A percentile compares a stretch with the other conserved stretches of the same genome.
Conservation (phyloP, 2,113 vertebrate genomes). For the Antigone vipio region DNA sequence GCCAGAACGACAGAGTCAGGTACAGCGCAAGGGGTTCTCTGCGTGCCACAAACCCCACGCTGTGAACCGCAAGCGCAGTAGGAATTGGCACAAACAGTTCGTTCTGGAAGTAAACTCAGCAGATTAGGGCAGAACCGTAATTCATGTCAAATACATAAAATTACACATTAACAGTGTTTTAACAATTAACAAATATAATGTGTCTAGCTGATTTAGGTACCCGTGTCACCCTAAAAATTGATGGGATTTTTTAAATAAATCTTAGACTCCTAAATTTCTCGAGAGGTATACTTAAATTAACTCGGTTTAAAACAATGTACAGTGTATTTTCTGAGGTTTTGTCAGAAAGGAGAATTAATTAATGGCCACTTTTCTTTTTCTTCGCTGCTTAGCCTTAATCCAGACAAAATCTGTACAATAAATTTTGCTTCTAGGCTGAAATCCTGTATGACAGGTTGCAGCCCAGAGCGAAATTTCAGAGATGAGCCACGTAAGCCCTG, state of each 20-base stretch:
- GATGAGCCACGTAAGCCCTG: slow-evolving; percentile 20
- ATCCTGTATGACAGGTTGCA: background rate
- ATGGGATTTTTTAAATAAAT: background rate
- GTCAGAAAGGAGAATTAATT: background rate
- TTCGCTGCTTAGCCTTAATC: background rate
- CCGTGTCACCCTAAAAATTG: background rate
- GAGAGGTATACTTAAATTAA: background rate
- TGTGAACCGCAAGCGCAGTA: rapidly evolving
- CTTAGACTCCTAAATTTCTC: background rate
- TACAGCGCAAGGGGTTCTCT: background rate
- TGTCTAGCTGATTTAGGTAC: background rate
- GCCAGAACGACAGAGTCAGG: background rate
- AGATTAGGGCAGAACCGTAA: background rate
- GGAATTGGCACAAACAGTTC: background rate
- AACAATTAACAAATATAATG: background rate
- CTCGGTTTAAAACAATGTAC: background rate
- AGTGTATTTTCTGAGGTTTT: background rate
- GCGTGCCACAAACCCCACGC: rapidly evolving
- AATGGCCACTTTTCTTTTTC: background rate
- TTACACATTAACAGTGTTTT: background rate
- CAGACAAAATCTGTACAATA: background rate
- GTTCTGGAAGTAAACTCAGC: background rate
- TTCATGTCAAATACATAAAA: background rate
- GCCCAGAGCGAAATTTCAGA: background rate
- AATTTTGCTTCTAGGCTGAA: slow-evolving; percentile 24